Evolutionary conservation across 2,797 vertebrate species (phyloP), one percentile per base, ranked within the genome.

Genomic region (Ctenopoma multispine): DNA sequence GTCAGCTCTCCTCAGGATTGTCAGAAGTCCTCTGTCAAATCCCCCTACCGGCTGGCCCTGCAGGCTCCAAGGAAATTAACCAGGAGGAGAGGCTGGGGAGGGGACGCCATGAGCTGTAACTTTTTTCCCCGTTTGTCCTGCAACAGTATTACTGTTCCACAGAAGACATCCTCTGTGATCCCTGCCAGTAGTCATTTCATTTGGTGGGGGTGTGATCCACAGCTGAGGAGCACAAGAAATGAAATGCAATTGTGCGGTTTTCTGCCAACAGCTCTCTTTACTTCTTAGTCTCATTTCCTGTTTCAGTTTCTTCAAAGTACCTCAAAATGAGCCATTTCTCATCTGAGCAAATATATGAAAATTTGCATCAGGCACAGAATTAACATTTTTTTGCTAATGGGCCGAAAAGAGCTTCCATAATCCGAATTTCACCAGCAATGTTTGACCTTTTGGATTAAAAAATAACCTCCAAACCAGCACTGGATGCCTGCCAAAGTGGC

Each of bases 1-100:
- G 89, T 88, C 80, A 87, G 81, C 81, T 88, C 89, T 89, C 89
- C 88, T 88, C 82, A 74, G 85, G 86, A 89, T 90, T 92, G 85
- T 91, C 88, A 89, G 82, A 87, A 90, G 86, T 89, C 87, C 86
- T 90, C 89, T 82, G 86, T 91, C 89, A 90, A 88, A 90, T 89
- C 79, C 77, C 79, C 82, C 83, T 67, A 69, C 85, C 63, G 81
- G 88, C 88, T 84, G 87, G 79, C 79, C 83, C 85, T 61, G 89
- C 73, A 83, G 89, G 82, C 80, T 75, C 82, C 68, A 9, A 87
- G 89, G 81, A 91, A 92, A 91, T 91, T 77, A 92, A 89, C 74
- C 81, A 82, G 75, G 72, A 88, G 80, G 61, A 63, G 79, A 78
- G 82, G 69, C 50, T 18, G 68, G 73, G 75, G 68, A 72, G 75